A percentile compares a stretch with the other conserved stretches of the same genome.
Evolutionary conservation across 1,140 invertebrate genomes (phyloP).

Genomic region (Papilio helenus): DNA sequence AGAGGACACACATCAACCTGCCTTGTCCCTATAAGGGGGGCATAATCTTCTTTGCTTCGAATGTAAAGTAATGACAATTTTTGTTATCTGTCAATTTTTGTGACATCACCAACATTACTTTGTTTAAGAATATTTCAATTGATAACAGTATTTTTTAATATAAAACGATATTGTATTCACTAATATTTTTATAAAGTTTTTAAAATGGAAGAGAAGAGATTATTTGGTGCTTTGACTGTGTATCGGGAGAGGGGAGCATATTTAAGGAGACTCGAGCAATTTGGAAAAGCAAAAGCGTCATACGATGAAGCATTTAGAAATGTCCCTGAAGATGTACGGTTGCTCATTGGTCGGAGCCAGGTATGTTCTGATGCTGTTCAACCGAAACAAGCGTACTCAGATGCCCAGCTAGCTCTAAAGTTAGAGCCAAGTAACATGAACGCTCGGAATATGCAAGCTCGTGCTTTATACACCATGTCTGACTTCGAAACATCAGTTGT

Average conservation of each 20-base stretch:
- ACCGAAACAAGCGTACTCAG: constrained; percentile 79
- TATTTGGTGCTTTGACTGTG: constrained; percentile 81
- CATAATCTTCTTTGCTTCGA: not conserved
- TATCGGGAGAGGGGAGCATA: constrained; percentile 82
- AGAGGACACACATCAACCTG: no score
- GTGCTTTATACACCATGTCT: constrained; percentile 82
- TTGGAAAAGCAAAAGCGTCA: constrained; percentile 76
- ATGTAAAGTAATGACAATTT: not conserved
- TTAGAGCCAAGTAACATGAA: constrained; percentile 77
- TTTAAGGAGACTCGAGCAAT: constrained; percentile 79
- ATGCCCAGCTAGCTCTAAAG: constrained; percentile 80
- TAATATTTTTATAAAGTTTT: constrained; percentile 40
- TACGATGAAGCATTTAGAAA: constrained; percentile 80
- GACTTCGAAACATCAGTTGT: constrained; percentile 84
- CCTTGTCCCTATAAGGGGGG: no score
- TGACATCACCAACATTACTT: not conserved
- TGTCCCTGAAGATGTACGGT: constrained; percentile 76
- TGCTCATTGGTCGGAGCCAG: constrained; percentile 77
- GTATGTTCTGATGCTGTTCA: constrained; percentile 79
- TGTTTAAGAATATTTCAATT: not conserved
- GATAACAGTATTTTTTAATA: not conserved
- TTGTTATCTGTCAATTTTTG: not conserved
- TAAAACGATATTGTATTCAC: not conserved
- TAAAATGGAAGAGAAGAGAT: constrained; percentile 75
- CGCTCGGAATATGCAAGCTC: constrained; percentile 80